Conservation (phyloP, 2,888 invertebrate genomes). For the Drosophila yooni region DNA sequence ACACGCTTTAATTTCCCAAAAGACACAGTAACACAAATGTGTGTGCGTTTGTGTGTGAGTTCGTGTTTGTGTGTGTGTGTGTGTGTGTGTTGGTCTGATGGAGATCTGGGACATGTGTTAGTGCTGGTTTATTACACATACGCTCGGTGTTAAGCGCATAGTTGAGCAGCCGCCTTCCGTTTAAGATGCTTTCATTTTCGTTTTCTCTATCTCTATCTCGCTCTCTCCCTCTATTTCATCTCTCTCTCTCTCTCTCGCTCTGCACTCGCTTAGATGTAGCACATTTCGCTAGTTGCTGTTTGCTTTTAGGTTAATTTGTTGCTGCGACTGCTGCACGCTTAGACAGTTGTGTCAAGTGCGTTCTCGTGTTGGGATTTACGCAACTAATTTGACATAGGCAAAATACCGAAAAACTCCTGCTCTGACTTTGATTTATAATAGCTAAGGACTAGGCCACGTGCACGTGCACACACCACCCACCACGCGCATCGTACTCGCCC, state of each 20-base stretch:
- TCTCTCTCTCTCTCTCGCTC: neutral
- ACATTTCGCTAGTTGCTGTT: conserved; percentile 23
- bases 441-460: conserved; percentile 18
- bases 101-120: conserved; percentile 36
- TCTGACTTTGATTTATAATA: conserved; percentile 75
- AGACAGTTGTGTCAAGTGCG: conserved; percentile 64
- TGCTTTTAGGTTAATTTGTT: conserved; percentile 55
- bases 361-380: conserved; percentile 80
- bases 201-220: conserved; percentile 11
- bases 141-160: conserved; percentile 68
- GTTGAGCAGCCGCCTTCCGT: conserved; percentile 57
- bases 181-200: conserved; percentile 61
- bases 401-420: conserved; percentile 55
- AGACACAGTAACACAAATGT: conserved; percentile 54
- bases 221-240: conserved; percentile 1
- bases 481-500: too few relatives aligned
- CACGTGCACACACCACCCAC: conserved; percentile 11
- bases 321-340: conserved; percentile 42
- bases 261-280: conserved; percentile 26
- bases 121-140: conserved; percentile 74
- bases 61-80: conserved; percentile 5
- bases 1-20: conserved; percentile 79
- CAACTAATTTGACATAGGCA: conserved; percentile 78
- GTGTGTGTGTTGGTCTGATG: conserved; percentile 26
- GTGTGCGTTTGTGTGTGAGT: conserved; percentile 15